These are phyloP conservation scores for Mactromeris polynyma DNA, from an alignment of 2,888 invertebrate species.

Conservation along the genomic window DNA sequence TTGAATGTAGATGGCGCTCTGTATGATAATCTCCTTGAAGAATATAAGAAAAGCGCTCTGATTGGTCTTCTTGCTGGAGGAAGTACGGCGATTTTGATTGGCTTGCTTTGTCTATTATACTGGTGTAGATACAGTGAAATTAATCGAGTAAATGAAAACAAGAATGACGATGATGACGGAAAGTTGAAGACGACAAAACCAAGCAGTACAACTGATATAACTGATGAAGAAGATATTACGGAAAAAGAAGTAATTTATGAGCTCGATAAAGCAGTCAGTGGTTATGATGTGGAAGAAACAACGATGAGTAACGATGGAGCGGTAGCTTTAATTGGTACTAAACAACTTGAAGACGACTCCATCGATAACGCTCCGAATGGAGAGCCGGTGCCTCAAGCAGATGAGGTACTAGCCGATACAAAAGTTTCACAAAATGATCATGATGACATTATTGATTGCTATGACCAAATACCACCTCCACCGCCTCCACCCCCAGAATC, in stretches of 20 bases:
- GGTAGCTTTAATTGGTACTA: background rate
- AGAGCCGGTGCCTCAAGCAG: background rate
- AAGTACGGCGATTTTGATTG: constrained; percentile 54
- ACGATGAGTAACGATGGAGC: background rate
- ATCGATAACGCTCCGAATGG: background rate
- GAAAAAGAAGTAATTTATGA: constrained; percentile 54
- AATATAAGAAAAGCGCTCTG: constrained; percentile 67
- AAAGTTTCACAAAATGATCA: background rate
- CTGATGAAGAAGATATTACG: background rate
- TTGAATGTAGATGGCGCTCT: constrained; percentile 73
- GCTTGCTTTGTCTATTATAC: constrained; percentile 64
- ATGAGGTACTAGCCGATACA: background rate
- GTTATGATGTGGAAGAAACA: constrained; percentile 36
- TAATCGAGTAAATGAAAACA: constrained; percentile 19
- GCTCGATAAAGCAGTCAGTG: constrained; percentile 51
- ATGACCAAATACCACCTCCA: constrained; percentile 16
- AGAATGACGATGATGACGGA: background rate
- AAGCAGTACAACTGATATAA: background rate
- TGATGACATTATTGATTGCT: background rate
- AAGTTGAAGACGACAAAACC: background rate
- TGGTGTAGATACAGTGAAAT: constrained; percentile 63
- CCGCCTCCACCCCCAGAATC: constrained; percentile 5
- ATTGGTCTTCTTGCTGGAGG: constrained; percentile 72
- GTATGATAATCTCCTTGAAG: constrained; percentile 61
- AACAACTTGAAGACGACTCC: background rate